A percentile compares a stretch with the other conserved stretches of the same genome.
Evolutionary conservation across 2,888 invertebrate genomes (phyloP).

Genomic region (Lissonota sp.): DNA sequence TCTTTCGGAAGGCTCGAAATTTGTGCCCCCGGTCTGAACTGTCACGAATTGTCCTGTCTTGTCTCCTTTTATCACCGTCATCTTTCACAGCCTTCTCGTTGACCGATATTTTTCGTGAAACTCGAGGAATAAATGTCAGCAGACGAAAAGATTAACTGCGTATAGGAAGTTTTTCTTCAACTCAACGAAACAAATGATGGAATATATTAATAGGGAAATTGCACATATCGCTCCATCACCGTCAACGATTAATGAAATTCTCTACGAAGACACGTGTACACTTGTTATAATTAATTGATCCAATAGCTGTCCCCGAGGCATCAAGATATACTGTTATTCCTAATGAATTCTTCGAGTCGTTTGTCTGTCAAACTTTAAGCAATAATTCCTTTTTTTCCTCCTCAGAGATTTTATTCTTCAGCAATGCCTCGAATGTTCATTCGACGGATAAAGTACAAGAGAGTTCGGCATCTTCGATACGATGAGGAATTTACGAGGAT

Average conservation of each 20-base stretch:
- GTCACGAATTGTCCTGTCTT: constrained; percentile 71
- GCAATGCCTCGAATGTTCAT: background rate
- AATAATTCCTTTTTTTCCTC: constrained; percentile 6
- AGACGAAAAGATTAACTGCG: background rate
- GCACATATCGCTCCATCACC: background rate
- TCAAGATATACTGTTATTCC: background rate
- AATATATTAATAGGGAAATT: background rate
- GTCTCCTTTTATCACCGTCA: constrained; percentile 60
- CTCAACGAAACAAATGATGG: background rate
- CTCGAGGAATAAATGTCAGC: background rate
- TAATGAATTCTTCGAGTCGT: background rate
- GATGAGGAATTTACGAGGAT: constrained; percentile 22
- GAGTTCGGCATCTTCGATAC: background rate
- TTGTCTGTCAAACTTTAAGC: background rate
- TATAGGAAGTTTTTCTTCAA: background rate
- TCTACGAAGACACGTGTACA: background rate
- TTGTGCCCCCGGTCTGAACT: constrained; percentile 65
- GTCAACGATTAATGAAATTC: background rate
- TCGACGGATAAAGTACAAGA: background rate
- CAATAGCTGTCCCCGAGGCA: background rate
- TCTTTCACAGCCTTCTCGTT: constrained; percentile 26
- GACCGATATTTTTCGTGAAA: background rate
- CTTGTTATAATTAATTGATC: background rate
- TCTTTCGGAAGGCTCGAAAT: constrained; percentile 86
- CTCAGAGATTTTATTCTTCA: background rate